These are phyloP conservation scores for Tachysurus fulvidraco DNA, from an alignment of 2,113 vertebrate species.

Conservation along the genomic window DNA sequence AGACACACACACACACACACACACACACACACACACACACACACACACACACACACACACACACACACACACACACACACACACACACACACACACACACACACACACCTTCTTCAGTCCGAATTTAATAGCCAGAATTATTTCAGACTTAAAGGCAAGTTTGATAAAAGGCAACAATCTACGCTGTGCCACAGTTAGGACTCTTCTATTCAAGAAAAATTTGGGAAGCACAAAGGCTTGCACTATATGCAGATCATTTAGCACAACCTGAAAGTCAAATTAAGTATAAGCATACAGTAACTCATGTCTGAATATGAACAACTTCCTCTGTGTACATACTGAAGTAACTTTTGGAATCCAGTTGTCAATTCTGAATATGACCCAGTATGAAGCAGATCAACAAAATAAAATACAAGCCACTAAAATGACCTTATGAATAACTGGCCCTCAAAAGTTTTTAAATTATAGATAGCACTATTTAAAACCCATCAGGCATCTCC, in stretches of 20 bases:
- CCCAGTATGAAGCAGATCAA: not conserved
- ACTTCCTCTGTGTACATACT: not conserved
- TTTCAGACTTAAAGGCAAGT: not conserved
- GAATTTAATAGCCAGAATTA: not conserved
- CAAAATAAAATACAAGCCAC: not conserved
- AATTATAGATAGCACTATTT: not conserved
- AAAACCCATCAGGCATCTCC: not conserved
- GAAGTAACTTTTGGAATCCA: not conserved
- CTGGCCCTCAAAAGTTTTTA: not conserved
- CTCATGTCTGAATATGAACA: not conserved
- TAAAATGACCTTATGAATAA: not conserved
- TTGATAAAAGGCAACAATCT: not conserved
- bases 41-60: too few species aligned
- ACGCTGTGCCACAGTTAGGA: not conserved
- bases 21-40: too few species aligned
- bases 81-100: not conserved
- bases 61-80: not conserved
- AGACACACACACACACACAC: too few species aligned
- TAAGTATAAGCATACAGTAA: not conserved
- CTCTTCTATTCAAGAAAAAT: not conserved
- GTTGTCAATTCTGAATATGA: not conserved
- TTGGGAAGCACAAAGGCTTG: not conserved
- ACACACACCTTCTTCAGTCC: not conserved
- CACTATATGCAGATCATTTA: not conserved
- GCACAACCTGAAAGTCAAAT: not conserved